phyloP scores from a whole-genome alignment of 2,888 invertebrate species.

The Pecten maximus region DNA sequence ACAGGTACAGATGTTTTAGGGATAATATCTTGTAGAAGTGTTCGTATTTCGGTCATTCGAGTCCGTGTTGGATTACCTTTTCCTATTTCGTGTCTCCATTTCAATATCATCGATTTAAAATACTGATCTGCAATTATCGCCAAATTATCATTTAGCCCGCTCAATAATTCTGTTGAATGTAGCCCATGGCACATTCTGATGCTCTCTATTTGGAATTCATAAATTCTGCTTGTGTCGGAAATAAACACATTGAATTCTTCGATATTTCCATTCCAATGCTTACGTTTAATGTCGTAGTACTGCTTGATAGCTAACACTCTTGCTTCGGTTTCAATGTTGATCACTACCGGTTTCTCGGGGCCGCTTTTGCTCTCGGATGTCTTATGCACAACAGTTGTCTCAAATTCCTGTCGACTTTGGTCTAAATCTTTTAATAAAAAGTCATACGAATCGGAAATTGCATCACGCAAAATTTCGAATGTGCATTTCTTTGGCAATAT shows the following conservation, averaged over 20 bases:
- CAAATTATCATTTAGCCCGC: neutral
- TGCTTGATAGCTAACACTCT: neutral
- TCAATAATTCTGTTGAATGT: neutral
- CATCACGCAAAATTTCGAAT: neutral
- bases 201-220: neutral
- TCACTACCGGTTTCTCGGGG: neutral
- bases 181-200: neutral
- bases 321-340: neutral
- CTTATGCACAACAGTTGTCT: neutral
- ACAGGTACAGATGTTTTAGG: neutral
- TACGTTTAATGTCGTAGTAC: neutral
- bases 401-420: neutral
- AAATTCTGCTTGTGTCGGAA: neutral
- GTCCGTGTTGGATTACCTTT: neutral
- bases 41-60: neutral
- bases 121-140: neutral
- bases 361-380: neutral
- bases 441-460: neutral
- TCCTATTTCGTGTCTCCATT: slow-evolving; percentile 3
- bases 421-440: neutral
- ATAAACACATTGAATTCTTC: neutral
- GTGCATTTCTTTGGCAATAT: neutral
- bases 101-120: slow-evolving; percentile 5
- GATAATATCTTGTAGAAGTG: neutral
- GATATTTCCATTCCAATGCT: neutral